These are phyloP conservation scores for Zaprionus inermis DNA, from an alignment of 1,140 invertebrate genomes.

Conservation along the genomic window DNA sequence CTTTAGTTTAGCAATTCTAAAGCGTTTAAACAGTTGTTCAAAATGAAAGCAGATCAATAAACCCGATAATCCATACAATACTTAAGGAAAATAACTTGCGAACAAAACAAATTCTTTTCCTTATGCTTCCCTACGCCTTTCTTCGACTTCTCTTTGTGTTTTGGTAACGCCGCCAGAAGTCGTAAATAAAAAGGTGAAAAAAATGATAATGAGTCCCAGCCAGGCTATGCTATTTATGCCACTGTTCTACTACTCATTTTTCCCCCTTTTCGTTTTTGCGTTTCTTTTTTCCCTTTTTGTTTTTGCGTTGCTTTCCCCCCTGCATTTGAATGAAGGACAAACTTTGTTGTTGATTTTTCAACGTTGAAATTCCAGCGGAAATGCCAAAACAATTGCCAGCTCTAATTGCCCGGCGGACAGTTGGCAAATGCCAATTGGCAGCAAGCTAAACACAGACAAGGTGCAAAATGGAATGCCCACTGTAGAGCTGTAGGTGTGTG, in stretches of 20 bases:
- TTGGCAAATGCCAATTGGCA: constrained; percentile 11
- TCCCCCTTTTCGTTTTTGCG: neutral
- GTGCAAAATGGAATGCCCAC: constrained; percentile 61
- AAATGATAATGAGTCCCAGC: constrained; percentile 52
- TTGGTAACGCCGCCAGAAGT: constrained; percentile 28
- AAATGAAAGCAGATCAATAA: neutral
- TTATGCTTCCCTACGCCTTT: neutral
- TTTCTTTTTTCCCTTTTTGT: neutral
- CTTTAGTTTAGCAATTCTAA: neutral
- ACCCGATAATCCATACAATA: neutral
- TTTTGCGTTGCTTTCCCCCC: neutral
- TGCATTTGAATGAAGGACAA: constrained; percentile 48
- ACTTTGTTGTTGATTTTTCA: constrained; percentile 44
- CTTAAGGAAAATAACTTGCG: no score
- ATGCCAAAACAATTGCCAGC: constrained; percentile 60
- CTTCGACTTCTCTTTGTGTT: constrained; percentile 13
- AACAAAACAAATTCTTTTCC: no score
- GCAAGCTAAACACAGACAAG: constrained; percentile 35
- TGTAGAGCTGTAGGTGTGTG: constrained; percentile 16
- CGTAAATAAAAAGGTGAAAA: constrained; percentile 38
- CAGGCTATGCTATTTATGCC: constrained; percentile 32
- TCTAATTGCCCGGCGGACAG: constrained; percentile 61
- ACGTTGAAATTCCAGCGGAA: constrained; percentile 63
- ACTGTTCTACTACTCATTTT: neutral
- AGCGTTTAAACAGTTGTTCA: neutral